These are phyloP conservation scores for Pseudocheirus occidentalis DNA, from an alignment of 2,797 vertebrate genomes.

Conservation along the genomic window DNA sequence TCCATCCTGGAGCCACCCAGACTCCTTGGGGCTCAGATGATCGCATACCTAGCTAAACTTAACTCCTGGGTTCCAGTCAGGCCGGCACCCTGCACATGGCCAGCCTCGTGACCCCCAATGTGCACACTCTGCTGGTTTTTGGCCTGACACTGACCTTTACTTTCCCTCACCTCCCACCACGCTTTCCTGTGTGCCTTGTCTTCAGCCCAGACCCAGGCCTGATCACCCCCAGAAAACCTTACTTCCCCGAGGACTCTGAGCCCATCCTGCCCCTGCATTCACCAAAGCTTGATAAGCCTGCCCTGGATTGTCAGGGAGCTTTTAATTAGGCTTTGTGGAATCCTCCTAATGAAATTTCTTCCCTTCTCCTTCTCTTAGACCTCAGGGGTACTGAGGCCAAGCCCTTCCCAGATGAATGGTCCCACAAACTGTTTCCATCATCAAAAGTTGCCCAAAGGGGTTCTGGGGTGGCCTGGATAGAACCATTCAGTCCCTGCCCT, in stretches of 20 bases:
- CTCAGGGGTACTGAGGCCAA: too few species aligned
- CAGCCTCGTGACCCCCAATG: conserved; percentile 22
- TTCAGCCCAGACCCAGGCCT: too few species aligned
- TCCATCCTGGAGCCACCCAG: conserved; percentile 17
- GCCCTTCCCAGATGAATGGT: neutral
- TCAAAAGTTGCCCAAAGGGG: neutral
- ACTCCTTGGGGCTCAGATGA: neutral
- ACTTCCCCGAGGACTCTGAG: too few species aligned
- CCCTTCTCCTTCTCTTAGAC: too few species aligned
- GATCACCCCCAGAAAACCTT: neutral
- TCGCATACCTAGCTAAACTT: neutral
- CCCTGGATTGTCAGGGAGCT: neutral
- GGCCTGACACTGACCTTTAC: neutral
- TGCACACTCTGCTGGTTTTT: neutral
- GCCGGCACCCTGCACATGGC: conserved; percentile 47
- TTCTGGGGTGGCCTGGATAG: neutral
- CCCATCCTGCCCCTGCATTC: neutral
- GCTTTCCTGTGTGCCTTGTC: too few species aligned
- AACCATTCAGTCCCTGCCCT: neutral
- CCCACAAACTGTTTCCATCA: neutral
- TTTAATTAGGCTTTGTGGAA: too few species aligned
- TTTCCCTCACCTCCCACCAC: neutral
- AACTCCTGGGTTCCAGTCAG: conserved; percentile 21
- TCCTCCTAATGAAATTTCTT: too few species aligned
- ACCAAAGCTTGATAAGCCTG: accelerated